Evolutionary conservation across 2,888 invertebrate species (phyloP), one percentile per base, ranked within the genome.

Genomic region (Polymixis lichenea): DNA sequence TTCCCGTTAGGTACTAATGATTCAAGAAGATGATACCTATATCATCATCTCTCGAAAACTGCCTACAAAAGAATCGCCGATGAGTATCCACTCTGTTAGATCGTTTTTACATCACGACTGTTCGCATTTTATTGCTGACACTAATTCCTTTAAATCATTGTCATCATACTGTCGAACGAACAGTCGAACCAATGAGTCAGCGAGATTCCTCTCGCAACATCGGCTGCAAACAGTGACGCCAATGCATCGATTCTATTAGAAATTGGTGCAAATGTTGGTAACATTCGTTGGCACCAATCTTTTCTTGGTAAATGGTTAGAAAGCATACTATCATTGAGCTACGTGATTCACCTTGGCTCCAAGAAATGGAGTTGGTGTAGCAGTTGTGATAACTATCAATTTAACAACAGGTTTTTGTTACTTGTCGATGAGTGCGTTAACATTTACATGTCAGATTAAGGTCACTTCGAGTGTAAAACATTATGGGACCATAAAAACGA

Each of bases 41-140:
- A 53, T 60, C 32, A 25, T 2, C 22, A 25, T 2, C 25, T 22
- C 6, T n/a, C 38, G 13, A 32, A 68, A 69, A 28, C 53, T 32
- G 32, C 49, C 4, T 19, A 55, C 46, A 61, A 77, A 55, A 69
- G 28, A 49, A 49, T 22, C 11, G 15, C 22, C 11, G 46, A 53
- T 70, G 61, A 22, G 51, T 19, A 72, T 53, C 28, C 15, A 53
- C 28, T 78, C 46, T 55, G 13, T 15, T 22, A 32, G n/a, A 67
- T 67, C 43, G 55, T 66, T 61, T 60, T 62, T 28, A 19, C 25
- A 17, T 61, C 22, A 46, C 32, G 51, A 72, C n/a, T 55, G 25
- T 62, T 61, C 28, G 15, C 19, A 66, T 66, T 82, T 55, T 73
- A 75, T 68, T 46, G 62, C 81, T 74, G 67, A 80, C 62, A 67